Conservation (phyloP, 2,797 vertebrate genomes). For the Anguilla pacifica region DNA sequence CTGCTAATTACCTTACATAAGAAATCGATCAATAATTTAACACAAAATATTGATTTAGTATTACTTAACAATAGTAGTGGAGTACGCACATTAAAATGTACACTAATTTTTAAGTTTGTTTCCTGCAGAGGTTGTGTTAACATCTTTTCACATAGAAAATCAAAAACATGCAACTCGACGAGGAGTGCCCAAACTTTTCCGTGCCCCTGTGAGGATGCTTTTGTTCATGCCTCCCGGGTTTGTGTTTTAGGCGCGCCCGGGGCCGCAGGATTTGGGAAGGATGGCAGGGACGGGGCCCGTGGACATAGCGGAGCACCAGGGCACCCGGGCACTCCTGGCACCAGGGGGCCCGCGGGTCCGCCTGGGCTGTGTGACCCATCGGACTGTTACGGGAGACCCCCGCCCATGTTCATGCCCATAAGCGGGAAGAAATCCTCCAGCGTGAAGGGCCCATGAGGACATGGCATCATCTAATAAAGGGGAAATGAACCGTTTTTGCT, state of each 20-base stretch:
- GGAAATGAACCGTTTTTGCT: slow-evolving; percentile 2
- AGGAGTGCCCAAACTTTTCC: not conserved
- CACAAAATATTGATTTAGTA: no score
- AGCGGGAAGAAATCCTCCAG: slow-evolving; percentile 71
- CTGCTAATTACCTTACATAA: no score
- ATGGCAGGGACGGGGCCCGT: slow-evolving; percentile 68
- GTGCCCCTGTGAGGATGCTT: not conserved
- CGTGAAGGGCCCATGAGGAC: slow-evolving; percentile 67
- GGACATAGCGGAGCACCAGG: slow-evolving; percentile 71
- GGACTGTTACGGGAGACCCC: slow-evolving; percentile 68
- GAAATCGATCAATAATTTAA: no score
- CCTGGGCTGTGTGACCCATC: slow-evolving; percentile 80
- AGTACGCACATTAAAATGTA: no score
- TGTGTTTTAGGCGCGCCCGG: slow-evolving; percentile 64
- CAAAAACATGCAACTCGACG: not conserved
- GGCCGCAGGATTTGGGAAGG: slow-evolving; percentile 67
- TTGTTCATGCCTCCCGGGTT: not conserved
- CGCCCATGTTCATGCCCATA: slow-evolving; percentile 68
- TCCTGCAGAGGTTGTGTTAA: no score
- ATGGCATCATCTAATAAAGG: not conserved
- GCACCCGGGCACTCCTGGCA: slow-evolving; percentile 65
- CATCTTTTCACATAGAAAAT: not conserved
- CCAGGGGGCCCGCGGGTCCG: slow-evolving; percentile 64
- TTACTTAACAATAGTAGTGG: no score
- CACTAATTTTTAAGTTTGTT: no score